Evolutionary conservation across 2,113 vertebrate species (phyloP), one percentile per base, ranked within the genome.

Genomic region (Apaloderma vittatum): DNA sequence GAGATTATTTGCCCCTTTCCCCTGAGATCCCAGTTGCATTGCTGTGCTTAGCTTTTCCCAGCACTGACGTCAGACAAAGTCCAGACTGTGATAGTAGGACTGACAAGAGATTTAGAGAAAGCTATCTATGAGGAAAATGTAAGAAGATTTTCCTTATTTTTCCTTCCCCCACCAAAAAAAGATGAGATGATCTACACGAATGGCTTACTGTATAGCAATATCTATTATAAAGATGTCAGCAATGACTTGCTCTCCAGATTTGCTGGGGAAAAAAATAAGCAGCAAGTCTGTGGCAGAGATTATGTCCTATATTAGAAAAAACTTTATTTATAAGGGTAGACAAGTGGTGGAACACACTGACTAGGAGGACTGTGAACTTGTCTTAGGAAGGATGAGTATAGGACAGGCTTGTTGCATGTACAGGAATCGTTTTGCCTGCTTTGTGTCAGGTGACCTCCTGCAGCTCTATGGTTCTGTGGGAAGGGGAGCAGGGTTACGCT

Each of bases 401-500:
- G 74, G 29, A 11, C 12, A 48, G 9, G 16, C 36, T 46, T 55
- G 22, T 68, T 45, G 37, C 12, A 34, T 34, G n/a, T 48, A 34
- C 26, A 54, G 66, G 57, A 82, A 55, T 3, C 22, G 11, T 66
- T 79, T n/a, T 61, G 11, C 23, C 68, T 62, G 4, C 23, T 80
- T 71, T 77, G 16, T 84, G 45, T 29, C 6, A 63, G 21, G 23
- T 37, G 5, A 37, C 6, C 40, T 57, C 20, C 88, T 92, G 48
- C 29, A 59, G 22, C 48, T 88, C 23, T 71, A 57, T 20, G 61
- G 49, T 36, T 68, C 46, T 62, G 3, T 73, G 58, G 26, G 49
- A 5, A 83, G 8, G 21, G 17, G 32, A 52, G 23, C 18, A 40
- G 17, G 21, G 30, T 57, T 59, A 11, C 0, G 0, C 29, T 72